Base-by-base conservation (phyloP, 2,113 vertebrate genomes). In the Silurus glanis region DNA sequence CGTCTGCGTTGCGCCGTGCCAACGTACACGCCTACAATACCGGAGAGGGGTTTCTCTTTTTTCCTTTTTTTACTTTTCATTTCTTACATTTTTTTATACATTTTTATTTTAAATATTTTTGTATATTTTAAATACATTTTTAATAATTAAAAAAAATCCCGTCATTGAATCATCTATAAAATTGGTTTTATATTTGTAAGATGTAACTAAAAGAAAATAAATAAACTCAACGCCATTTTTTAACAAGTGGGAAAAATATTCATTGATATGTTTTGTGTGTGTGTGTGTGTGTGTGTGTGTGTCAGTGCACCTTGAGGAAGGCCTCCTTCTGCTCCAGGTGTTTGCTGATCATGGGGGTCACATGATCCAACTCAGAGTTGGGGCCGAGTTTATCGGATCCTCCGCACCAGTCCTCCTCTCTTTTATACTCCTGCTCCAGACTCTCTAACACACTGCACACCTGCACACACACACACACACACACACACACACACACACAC, bases 361-460 rank as follows among this genome's bases (percentile, higher is more conserved):
- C 98, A 0, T 99, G 97, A 89, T 99, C 98, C 0, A 97, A 96
- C 92, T 99, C 98, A 0, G 97, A 99, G 89, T 98, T 99, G 83
- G 98, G 98, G 76, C 98, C 98, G 84, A 99, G 95, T 84, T 99
- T 99, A 93, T 99, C 98, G 0, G 96, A 96, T 75, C 97, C 98
- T 1, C 98, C 98, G 58, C 98, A 99, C 98, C 98, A 99, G 93
- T 99, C 98, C 94, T 99, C 98, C 83, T 99, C 98, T 84, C 98
- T 91, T 90, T 99, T 99, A 59, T 99, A 99, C 89, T 99, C 98
- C 91, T 99, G 98, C 87, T 99, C 98, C 90, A 99, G 93, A 92
- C 98, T 99, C 92, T 99, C 98, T 62, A 99, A 92, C 37, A 87
- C 87, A 88, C 87, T 88, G 93, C 87, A 90, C 64, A 90, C 89